Percentiles rank a stretch among this genome's conserved stretches.
phyloP scores from a whole-genome alignment of 1,140 invertebrate genomes.

The Drosophila mauritiana region DNA sequence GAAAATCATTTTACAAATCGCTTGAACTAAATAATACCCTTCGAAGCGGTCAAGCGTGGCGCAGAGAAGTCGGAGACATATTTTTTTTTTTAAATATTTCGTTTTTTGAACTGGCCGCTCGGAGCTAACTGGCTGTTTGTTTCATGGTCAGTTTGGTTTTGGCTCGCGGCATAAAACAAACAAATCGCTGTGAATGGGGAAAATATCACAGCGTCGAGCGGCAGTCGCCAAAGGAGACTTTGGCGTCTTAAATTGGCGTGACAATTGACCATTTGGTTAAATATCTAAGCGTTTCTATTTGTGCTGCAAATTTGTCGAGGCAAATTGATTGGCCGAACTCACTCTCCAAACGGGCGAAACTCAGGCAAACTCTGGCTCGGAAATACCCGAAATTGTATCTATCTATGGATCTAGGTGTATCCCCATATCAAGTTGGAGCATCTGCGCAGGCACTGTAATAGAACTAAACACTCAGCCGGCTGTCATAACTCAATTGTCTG shows the following conservation, averaged over 20 bases:
- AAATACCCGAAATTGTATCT: conserved; percentile 12
- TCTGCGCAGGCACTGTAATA: conserved; percentile 27
- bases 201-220: conserved; percentile 27
- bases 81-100: conserved; percentile 23
- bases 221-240: conserved; percentile 30
- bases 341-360: conserved; percentile 25
- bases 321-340: conserved; percentile 29
- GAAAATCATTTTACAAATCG: conserved; percentile 41
- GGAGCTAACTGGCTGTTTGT: conserved; percentile 11
- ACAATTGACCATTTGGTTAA: conserved; percentile 55
- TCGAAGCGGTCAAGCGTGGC: conserved; percentile 44
- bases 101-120: conserved; percentile 42
- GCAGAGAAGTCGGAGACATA: conserved; percentile 31
- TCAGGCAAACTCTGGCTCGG: conserved; percentile 1
- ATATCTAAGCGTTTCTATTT: conserved; percentile 48
- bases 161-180: conserved; percentile 51
- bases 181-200: conserved; percentile 29
- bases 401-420: conserved; percentile 22
- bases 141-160: conserved; percentile 58
- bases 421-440: conserved; percentile 15
- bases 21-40: conserved; percentile 53
- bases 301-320: conserved; percentile 35
- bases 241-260: conserved; percentile 51
- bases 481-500: conserved; percentile 53
- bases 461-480: conserved; percentile 31